These are phyloP conservation scores for Antedon mediterranea DNA, from an alignment of 53 echinoderm and acorn worm species.

Conservation along the genomic window DNA sequence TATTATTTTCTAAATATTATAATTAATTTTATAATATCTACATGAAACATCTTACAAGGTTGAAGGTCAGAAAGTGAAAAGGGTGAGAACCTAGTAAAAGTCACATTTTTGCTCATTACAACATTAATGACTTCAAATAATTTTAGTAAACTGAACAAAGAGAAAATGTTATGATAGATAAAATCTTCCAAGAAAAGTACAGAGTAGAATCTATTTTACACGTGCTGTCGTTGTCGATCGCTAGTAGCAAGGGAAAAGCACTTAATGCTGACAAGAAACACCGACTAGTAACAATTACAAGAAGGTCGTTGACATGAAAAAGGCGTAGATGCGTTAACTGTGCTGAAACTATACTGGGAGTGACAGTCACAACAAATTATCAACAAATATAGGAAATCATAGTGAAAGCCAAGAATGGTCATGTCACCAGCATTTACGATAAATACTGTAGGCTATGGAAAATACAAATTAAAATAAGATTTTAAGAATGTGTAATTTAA, in stretches of 20 bases:
- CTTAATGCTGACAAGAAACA: not conserved
- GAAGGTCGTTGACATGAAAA: not conserved
- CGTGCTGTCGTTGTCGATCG: not conserved
- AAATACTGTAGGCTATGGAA: not conserved
- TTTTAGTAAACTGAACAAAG: not conserved
- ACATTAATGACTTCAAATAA: too few species aligned
- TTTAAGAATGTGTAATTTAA: too few species aligned
- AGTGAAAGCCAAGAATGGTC: not conserved
- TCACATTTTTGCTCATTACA: too few species aligned
- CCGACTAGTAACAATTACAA: not conserved
- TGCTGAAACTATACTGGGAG: not conserved
- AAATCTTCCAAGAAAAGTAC: not conserved
- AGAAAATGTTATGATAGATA: not conserved
- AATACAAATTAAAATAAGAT: too few species aligned
- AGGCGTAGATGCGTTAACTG: not conserved
- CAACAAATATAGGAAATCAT: not conserved
- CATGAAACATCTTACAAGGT: too few species aligned
- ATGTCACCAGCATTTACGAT: not conserved
- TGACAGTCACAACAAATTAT: not conserved
- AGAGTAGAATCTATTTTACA: not conserved
- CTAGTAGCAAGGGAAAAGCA: not conserved
- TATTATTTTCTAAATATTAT: too few species aligned
- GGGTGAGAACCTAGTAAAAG: too few species aligned
- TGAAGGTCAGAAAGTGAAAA: too few species aligned
- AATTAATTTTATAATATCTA: too few species aligned